phyloP scores from a whole-genome alignment of 2,113 vertebrate genomes.

The Crypturellus undulatus region DNA sequence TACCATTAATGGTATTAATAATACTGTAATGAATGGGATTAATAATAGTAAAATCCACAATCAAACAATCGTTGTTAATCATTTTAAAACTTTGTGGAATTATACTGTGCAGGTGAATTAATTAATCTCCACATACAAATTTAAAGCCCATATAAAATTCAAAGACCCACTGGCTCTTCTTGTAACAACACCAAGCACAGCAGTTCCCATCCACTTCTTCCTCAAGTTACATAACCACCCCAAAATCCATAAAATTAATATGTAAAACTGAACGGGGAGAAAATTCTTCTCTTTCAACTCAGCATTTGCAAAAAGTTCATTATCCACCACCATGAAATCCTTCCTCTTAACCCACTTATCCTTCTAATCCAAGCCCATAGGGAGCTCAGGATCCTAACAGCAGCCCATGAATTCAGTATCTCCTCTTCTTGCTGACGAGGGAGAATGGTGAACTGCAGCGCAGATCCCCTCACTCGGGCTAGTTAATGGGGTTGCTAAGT shows the following conservation, averaged over 20 bases:
- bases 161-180: neutral
- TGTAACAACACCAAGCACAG: neutral
- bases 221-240: neutral
- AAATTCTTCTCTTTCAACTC: neutral
- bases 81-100: neutral
- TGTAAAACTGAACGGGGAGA: neutral
- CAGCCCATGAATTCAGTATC: neutral
- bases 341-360: neutral
- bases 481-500: neutral
- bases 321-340: neutral
- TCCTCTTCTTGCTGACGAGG: neutral
- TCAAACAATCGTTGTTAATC: neutral
- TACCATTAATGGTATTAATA: neutral
- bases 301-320: neutral
- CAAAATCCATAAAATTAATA: neutral
- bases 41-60: neutral
- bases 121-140: neutral
- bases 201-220: neutral
- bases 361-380: neutral
- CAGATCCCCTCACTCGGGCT: neutral
- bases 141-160: neutral
- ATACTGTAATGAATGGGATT: neutral
- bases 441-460: neutral
- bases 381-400: fast-evolving
- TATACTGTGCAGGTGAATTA: neutral